phyloP scores from a whole-genome alignment of 2,797 vertebrate genomes.

The Halcyon smyrnensis region DNA sequence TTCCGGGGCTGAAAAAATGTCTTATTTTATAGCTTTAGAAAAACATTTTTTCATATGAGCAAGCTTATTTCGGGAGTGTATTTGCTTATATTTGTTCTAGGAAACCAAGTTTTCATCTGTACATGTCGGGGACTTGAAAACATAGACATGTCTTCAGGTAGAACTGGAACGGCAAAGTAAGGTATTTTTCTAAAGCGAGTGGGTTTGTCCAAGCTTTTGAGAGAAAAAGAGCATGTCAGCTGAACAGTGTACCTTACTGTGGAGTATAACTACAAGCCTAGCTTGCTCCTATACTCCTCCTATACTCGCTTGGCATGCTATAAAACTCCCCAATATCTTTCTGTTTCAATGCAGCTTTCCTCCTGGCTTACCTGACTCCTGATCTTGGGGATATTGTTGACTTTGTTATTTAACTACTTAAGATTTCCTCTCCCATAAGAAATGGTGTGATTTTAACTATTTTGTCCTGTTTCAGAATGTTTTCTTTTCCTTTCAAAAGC shows the following conservation, averaged over 20 bases:
- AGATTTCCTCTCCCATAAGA: background rate
- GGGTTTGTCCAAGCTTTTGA: background rate
- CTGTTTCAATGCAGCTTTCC: background rate
- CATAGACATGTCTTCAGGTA: background rate
- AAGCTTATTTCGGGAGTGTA: accelerated
- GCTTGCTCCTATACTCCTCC: background rate
- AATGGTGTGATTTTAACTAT: background rate
- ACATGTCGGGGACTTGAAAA: background rate
- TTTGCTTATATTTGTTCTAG: background rate
- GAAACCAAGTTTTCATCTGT: background rate
- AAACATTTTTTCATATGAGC: background rate
- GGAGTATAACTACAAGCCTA: background rate
- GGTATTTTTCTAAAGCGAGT: background rate
- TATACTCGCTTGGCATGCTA: background rate
- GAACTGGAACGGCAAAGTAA: background rate
- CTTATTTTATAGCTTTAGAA: background rate
- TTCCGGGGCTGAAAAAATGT: background rate
- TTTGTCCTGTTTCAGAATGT: background rate
- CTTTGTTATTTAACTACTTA: background rate
- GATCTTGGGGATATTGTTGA: background rate
- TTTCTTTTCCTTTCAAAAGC: background rate
- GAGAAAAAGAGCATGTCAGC: background rate
- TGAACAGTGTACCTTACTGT: background rate
- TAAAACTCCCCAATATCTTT: background rate
- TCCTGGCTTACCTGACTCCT: background rate